Evolutionary conservation across 1,140 invertebrate genomes (phyloP).

Genomic region (Cepaea nemoralis): DNA sequence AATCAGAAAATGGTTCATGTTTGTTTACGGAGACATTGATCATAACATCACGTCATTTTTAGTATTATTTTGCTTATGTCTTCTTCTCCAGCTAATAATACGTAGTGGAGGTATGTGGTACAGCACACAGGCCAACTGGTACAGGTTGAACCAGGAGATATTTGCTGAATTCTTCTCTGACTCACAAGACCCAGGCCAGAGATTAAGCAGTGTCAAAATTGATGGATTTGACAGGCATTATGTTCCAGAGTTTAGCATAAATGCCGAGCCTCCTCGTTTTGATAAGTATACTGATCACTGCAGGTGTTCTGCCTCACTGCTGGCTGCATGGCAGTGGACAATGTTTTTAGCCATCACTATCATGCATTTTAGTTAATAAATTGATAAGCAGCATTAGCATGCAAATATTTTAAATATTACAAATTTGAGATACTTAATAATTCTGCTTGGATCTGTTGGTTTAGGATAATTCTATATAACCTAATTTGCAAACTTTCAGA

Average conservation of each 20-base stretch:
- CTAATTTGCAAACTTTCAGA: too few relatives aligned
- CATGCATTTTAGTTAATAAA: neutral
- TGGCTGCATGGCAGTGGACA: neutral
- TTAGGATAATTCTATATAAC: too few relatives aligned
- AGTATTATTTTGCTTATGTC: too few relatives aligned
- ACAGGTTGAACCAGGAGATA: neutral
- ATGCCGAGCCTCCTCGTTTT: neutral
- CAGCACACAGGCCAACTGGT: conserved; percentile 1
- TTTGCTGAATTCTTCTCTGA: neutral
- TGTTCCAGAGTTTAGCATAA: neutral
- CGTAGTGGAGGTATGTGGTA: neutral
- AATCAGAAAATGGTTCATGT: too few relatives aligned
- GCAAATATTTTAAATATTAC: too few relatives aligned
- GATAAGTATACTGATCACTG: neutral
- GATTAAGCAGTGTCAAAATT: neutral
- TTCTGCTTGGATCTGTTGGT: too few relatives aligned
- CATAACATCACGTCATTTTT: too few relatives aligned
- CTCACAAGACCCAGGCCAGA: neutral
- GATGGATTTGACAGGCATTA: neutral
- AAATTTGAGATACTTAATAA: too few relatives aligned
- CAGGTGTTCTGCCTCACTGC: neutral
- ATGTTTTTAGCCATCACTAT: neutral
- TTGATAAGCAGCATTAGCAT: too few relatives aligned
- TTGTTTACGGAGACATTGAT: too few relatives aligned
- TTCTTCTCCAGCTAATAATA: neutral